A percentile compares a stretch with the other conserved stretches of the same genome.
Evolutionary conservation across 35 echinoderm and acorn worm species (phyloP).

Genomic region (Heliocidaris tuberculata): DNA sequence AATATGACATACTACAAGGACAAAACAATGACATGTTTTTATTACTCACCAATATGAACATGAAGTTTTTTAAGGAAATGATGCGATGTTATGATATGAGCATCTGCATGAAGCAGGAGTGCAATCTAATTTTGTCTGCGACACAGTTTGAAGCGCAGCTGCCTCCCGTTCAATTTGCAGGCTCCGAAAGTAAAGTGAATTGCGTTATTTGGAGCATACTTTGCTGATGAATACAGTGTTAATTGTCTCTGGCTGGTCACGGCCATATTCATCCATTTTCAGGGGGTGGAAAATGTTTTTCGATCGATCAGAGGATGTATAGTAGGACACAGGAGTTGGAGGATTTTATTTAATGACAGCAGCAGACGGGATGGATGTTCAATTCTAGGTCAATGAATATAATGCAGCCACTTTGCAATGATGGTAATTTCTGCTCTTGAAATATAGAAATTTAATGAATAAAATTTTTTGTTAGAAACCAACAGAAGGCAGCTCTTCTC

Average conservation of each 20-base stretch:
- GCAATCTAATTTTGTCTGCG: not conserved
- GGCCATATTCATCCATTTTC: no score
- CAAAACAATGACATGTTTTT: not conserved
- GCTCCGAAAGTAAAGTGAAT: not conserved
- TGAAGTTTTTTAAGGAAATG: not conserved
- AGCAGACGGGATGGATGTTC: no score
- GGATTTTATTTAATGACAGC: no score
- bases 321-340: no score
- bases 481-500: no score
- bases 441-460: no score
- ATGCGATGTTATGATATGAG: not conserved
- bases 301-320: no score
- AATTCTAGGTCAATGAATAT: no score
- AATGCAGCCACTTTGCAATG: no score
- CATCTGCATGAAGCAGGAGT: not conserved
- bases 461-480: no score
- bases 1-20: not conserved
- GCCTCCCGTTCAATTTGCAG: not conserved
- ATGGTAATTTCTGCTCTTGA: no score
- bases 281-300: no score
- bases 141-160: not conserved
- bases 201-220: not conserved
- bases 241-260: not conserved
- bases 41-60: not conserved
- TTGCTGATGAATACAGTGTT: not conserved